Evolutionary conservation across 1,140 invertebrate species (phyloP), one percentile per base, ranked within the genome.

Genomic region (Drosophila pandora): DNA sequence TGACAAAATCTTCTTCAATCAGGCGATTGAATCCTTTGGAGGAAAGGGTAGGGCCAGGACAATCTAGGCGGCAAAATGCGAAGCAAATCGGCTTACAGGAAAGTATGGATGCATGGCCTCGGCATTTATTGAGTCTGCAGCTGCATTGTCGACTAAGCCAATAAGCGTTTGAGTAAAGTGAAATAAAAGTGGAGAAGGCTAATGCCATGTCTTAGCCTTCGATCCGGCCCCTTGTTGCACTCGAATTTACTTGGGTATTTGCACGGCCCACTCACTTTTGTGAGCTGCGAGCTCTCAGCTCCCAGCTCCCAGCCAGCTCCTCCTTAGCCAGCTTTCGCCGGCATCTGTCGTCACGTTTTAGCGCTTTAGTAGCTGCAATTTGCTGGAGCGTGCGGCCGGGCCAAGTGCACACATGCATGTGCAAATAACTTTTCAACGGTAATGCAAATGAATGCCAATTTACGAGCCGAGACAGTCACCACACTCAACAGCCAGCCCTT

Each of bases 361-460:
- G 84, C 84, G 79, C 79, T 88, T 88, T 76, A 79, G 60, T 68
- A 79, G 84, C 83, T 79, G 76, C 79, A 89, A 88, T 88, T 88
- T 88, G 84, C 55, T 75, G 69, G 47, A 71, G 80, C 80, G 61
- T 82, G 73, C 69, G 62, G 68, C 73, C 71, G 70, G 61, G 67
- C 79, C 68, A 72, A 87, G 74, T 82, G 82, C 78, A 78, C 84
- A 83, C 83, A 82, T 77, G 74, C 64, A 62, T 88, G 72, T 83
- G 83, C 84, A 83, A 88, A 88, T 88, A 89, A 79, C 79, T 88
- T 79, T 75, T 84, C 82, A 81, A 81, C 65, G 76, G 83, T 88
- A 88, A 88, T 83, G 83, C 84, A 88, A 88, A 88, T 88, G 84
- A 88, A 88, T 88, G 83, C 84, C 79, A 88, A 88, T 88, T 88